A percentile compares a stretch with the other conserved stretches of the same genome.
Evolutionary conservation across 2,797 vertebrate genomes (phyloP).

Genomic region (Buceros bicornis): DNA sequence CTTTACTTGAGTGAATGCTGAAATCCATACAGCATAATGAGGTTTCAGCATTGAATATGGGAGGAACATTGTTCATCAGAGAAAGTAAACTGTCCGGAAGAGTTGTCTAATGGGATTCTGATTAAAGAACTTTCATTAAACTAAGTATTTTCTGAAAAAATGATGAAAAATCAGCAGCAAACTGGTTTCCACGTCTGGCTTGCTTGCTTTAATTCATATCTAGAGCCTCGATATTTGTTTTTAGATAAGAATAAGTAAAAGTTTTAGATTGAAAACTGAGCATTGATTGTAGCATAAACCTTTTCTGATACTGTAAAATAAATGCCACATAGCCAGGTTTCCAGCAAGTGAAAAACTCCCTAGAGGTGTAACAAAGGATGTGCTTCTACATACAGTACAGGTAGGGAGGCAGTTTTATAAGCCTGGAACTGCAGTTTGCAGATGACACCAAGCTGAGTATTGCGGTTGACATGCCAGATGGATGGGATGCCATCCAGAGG

Average conservation of each 20-base stretch:
- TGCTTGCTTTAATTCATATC: conserved; percentile 22
- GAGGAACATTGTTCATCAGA: neutral
- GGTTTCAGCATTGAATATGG: neutral
- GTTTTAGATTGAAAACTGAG: conserved; percentile 25
- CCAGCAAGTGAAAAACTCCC: neutral
- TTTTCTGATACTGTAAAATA: neutral
- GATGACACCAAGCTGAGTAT: no score
- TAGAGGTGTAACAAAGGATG: neutral
- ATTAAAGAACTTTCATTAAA: neutral
- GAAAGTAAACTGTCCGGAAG: neutral
- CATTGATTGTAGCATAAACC: neutral
- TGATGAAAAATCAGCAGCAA: neutral
- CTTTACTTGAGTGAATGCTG: neutral
- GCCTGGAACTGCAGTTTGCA: neutral
- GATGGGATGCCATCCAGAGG: no score
- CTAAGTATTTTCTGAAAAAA: neutral
- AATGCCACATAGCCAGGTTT: neutral
- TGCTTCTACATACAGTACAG: neutral
- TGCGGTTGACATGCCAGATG: no score
- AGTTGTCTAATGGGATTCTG: neutral
- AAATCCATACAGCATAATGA: neutral
- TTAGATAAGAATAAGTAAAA: neutral
- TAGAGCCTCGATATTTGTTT: conserved; percentile 48
- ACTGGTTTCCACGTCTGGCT: neutral
- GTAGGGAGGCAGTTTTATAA: neutral